phyloP scores from a whole-genome alignment of 2,113 vertebrate species.

The Nibea albiflora region DNA sequence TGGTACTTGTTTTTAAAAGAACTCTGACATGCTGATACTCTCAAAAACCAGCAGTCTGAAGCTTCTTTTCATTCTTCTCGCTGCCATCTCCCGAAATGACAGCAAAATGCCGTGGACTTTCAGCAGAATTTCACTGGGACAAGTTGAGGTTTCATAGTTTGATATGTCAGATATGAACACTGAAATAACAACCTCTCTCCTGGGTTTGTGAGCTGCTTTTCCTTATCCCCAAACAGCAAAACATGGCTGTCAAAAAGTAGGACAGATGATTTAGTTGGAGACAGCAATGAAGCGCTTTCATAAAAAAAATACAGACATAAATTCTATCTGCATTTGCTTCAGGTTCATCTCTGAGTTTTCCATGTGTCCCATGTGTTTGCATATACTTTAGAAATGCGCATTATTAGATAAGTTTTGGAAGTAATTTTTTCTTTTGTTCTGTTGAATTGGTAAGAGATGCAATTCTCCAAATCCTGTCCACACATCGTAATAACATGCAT shows the following conservation, averaged over 20 bases:
- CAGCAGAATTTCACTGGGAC: neutral
- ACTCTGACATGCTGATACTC: neutral
- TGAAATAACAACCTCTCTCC: neutral
- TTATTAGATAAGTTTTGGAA: no score
- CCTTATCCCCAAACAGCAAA: conserved; percentile 1
- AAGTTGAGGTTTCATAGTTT: neutral
- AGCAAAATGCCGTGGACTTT: neutral
- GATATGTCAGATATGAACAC: neutral
- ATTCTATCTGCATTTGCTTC: neutral
- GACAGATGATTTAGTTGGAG: neutral
- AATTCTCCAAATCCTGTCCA: neutral
- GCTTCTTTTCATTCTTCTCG: neutral
- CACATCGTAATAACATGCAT: no score
- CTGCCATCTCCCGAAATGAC: neutral
- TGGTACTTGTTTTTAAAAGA: neutral
- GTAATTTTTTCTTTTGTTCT: no score
- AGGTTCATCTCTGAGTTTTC: neutral
- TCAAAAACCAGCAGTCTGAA: neutral
- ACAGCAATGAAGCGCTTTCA: neutral
- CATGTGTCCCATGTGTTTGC: no score
- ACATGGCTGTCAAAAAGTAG: conserved; percentile 10
- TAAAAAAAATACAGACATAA: neutral
- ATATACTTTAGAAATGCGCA: no score
- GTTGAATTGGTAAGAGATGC: no score
- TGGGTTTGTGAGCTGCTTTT: neutral